These are phyloP conservation scores for Morpho achilles DNA, from an alignment of 2,888 invertebrate species.

Conservation along the genomic window DNA sequence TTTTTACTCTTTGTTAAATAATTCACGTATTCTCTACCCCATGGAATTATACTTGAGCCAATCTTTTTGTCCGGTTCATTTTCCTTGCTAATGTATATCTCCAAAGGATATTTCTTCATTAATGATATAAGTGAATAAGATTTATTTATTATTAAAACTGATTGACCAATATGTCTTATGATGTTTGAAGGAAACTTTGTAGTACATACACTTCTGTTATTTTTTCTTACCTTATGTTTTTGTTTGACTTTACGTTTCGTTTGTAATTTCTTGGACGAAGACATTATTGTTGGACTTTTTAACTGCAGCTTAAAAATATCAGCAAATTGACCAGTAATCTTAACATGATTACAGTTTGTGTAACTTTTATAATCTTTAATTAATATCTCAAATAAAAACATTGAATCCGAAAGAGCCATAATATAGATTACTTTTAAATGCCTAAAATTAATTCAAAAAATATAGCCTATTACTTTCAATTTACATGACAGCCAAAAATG, in stretches of 20 bases:
- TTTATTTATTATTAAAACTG: slow-evolving; percentile 41
- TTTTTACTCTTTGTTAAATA: slow-evolving; percentile 40
- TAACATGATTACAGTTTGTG: slow-evolving; percentile 42
- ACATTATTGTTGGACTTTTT: slow-evolving; percentile 40
- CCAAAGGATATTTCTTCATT: slow-evolving; percentile 54
- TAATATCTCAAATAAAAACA: slow-evolving; percentile 59
- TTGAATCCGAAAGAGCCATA: slow-evolving; percentile 59
- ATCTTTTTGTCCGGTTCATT: slow-evolving; percentile 35
- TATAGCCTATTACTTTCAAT: slow-evolving; percentile 40
- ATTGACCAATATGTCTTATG: slow-evolving; percentile 35
- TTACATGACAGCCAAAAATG: slow-evolving; percentile 42
- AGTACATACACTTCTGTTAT: slow-evolving; percentile 6
- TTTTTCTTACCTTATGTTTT: slow-evolving; percentile 34
- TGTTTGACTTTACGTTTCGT: slow-evolving; percentile 32
- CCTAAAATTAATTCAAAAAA: slow-evolving; percentile 15
- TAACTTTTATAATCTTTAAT: slow-evolving; percentile 50
- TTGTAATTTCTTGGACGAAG: slow-evolving; percentile 20
- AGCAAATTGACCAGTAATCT: slow-evolving; percentile 48
- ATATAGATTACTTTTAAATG: slow-evolving; percentile 26
- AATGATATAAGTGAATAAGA: slow-evolving; percentile 39
- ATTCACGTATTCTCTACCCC: slow-evolving; percentile 44
- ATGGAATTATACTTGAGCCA: slow-evolving; percentile 49
- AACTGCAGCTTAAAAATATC: slow-evolving; percentile 53
- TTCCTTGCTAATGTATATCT: slow-evolving; percentile 48
- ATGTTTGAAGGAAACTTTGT: slow-evolving; percentile 26